Evolutionary conservation across 2,888 invertebrate species (phyloP).

Genomic region (Danaus chrysippus): DNA sequence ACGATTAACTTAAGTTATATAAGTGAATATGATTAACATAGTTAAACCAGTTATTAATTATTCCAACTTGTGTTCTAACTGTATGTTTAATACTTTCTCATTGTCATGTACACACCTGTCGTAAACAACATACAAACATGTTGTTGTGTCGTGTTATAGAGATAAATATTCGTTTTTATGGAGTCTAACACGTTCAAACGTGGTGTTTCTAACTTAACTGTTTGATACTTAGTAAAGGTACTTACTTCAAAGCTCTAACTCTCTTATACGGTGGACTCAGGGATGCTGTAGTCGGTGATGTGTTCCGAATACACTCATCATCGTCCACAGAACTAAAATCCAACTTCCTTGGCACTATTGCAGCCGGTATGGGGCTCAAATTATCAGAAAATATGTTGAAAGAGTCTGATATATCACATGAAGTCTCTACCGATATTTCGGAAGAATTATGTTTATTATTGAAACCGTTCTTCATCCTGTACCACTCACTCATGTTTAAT

Average conservation of each 20-base stretch:
- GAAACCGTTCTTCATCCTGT: constrained; percentile 65
- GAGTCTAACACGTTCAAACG: constrained; percentile 32
- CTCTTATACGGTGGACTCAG: constrained; percentile 79
- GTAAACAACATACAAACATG: too few relatives aligned
- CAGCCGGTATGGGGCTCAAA: constrained; percentile 76
- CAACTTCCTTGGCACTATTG: constrained; percentile 79
- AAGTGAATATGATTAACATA: too few relatives aligned
- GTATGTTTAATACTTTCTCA: too few relatives aligned
- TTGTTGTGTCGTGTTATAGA: too few relatives aligned
- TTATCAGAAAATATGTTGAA: constrained; percentile 80
- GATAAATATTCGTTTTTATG: not conserved
- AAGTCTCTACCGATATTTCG: constrained; percentile 79
- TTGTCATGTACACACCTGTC: too few relatives aligned
- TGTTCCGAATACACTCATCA: constrained; percentile 62
- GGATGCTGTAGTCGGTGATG: constrained; percentile 53
- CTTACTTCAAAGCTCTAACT: constrained; percentile 78
- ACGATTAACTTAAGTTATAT: too few relatives aligned
- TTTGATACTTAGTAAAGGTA: constrained; percentile 34
- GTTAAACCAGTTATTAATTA: too few relatives aligned
- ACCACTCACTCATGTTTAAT: constrained; percentile 68
- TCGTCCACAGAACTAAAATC: constrained; percentile 74
- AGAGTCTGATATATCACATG: constrained; percentile 82
- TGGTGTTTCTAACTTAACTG: constrained; percentile 43
- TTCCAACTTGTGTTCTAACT: too few relatives aligned
- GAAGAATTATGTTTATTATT: constrained; percentile 68